Conservation (phyloP, 2,888 invertebrate species). For the Metacarcinus magister region DNA sequence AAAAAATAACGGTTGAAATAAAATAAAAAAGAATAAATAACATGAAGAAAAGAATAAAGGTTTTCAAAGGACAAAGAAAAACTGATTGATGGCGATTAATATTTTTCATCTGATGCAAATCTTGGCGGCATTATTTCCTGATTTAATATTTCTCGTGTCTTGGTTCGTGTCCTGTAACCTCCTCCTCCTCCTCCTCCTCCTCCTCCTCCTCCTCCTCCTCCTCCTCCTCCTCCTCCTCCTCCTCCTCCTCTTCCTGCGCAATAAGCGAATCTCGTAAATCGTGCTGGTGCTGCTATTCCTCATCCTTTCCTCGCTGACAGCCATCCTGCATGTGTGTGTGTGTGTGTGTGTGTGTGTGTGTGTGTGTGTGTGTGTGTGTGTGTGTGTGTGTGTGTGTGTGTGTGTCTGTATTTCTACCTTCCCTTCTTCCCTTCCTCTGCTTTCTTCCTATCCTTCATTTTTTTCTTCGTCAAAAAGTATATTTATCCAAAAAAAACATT, state of each 20-base stretch:
- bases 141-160: slow-evolving; percentile 1
- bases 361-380: slow-evolving; percentile 30
- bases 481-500: not conserved
- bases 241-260: slow-evolving; percentile 45
- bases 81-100: slow-evolving; percentile 23
- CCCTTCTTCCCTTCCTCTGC: not conserved
- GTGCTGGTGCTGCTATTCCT: not conserved
- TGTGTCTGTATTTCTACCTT: not conserved
- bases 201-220: slow-evolving; percentile 47
- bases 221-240: slow-evolving; percentile 46
- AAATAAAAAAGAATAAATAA: not conserved
- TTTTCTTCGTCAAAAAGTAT: not conserved
- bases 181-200: slow-evolving; percentile 35
- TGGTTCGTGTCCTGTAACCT: slow-evolving; percentile 23
- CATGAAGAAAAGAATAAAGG: not conserved
- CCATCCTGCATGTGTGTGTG: not conserved
- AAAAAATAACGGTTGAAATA: not conserved
- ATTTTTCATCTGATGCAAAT: slow-evolving; percentile 15
- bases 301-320: slow-evolving; percentile 28
- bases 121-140: slow-evolving; percentile 27
- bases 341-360: not conserved
- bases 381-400: slow-evolving; percentile 46
- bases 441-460: no score
- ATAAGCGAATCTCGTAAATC: slow-evolving; percentile 42
- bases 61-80: not conserved